phyloP scores from a whole-genome alignment of 2,888 invertebrate genomes.

The Tanaodytes sp. region DNA sequence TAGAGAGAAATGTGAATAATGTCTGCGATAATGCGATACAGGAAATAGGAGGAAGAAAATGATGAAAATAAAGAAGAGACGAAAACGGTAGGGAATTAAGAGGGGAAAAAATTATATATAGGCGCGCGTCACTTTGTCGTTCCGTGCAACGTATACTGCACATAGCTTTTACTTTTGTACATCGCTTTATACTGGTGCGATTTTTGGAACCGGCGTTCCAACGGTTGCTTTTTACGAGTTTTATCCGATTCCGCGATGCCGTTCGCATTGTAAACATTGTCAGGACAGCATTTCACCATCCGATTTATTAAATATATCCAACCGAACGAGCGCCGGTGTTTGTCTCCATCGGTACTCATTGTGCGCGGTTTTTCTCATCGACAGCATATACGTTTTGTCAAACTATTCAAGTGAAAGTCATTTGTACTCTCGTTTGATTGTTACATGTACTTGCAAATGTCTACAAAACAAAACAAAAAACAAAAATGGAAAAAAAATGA shows the following conservation, averaged over 20 bases:
- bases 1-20: constrained; percentile 24
- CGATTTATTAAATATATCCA: too few relatives aligned
- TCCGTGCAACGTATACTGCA: constrained; percentile 42
- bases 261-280: constrained; percentile 14
- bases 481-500: too few relatives aligned
- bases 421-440: constrained; percentile 53
- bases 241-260: constrained; percentile 23
- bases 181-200: constrained; percentile 53
- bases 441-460: constrained; percentile 54
- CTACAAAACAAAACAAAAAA: too few relatives aligned
- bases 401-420: constrained; percentile 49
- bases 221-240: constrained; percentile 43
- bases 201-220: constrained; percentile 31
- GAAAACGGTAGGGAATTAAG: too few relatives aligned
- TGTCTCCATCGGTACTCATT: constrained; percentile 21
- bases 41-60: constrained; percentile 53
- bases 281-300: constrained; percentile 40
- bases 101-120: constrained; percentile 61
- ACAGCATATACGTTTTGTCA: constrained; percentile 30
- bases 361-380: constrained; percentile 28
- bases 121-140: constrained; percentile 42
- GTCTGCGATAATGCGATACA: constrained; percentile 68
- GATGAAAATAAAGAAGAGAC: constrained; percentile 56
- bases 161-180: constrained; percentile 55
- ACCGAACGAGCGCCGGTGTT: constrained; percentile 19